These are phyloP conservation scores for Callospermophilus lateralis DNA, from an alignment of 2,113 vertebrate species.

Conservation along the genomic window DNA sequence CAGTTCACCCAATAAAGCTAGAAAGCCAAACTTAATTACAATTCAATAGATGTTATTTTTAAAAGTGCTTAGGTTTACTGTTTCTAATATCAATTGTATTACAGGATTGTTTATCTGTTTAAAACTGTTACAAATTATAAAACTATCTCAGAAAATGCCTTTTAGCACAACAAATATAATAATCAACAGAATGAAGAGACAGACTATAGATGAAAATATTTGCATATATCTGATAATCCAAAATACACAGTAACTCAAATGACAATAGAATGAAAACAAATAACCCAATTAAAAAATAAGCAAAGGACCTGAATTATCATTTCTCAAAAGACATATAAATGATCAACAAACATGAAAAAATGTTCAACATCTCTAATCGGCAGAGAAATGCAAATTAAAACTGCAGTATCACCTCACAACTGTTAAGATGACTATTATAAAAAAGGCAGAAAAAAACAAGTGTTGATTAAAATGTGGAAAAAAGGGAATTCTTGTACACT, in stretches of 20 bases:
- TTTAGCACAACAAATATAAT: background rate
- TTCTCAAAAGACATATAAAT: background rate
- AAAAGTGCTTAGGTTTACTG: constrained; percentile 15
- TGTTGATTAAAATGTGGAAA: background rate
- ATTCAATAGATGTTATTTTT: background rate
- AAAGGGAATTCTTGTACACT: background rate
- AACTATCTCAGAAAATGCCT: constrained; percentile 26
- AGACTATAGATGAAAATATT: background rate
- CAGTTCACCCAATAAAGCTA: background rate
- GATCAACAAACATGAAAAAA: background rate
- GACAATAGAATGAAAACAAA: background rate
- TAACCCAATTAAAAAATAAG: background rate
- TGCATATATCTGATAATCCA: background rate
- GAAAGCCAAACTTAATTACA: constrained; percentile 51
- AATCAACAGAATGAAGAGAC: background rate
- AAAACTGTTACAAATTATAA: constrained; percentile 33
- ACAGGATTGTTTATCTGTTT: background rate
- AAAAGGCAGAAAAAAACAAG: background rate
- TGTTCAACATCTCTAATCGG: background rate
- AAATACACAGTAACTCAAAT: background rate
- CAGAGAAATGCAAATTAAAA: background rate
- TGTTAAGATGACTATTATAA: background rate
- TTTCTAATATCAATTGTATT: constrained; percentile 42
- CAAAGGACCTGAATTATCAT: background rate
- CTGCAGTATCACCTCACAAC: background rate